Conservation (phyloP, 2,797 vertebrate genomes). For the Steatocranus sp. region DNA sequence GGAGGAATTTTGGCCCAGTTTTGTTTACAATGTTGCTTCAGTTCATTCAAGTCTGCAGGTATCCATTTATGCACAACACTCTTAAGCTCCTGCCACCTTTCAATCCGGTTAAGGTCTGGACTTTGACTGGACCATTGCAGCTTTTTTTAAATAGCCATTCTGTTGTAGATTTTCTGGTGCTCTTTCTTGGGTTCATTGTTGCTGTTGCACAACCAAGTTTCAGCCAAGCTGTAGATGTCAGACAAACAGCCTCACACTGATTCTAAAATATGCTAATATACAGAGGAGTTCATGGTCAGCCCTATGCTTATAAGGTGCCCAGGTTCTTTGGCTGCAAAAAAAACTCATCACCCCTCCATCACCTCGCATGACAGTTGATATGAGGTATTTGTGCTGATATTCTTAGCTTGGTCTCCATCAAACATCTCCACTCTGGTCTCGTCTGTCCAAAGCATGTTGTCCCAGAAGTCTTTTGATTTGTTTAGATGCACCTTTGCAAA, state of each 20-base stretch:
- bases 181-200: background rate
- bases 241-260: background rate
- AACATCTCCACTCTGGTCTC: background rate
- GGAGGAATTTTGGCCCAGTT: background rate
- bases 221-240: background rate
- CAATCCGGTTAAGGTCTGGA: background rate
- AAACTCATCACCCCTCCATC: background rate
- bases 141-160: background rate
- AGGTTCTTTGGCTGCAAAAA: background rate
- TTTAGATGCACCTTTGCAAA: background rate
- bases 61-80: background rate
- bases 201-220: background rate
- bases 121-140: background rate
- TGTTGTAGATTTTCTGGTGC: background rate
- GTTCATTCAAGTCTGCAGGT: background rate
- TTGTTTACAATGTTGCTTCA: background rate
- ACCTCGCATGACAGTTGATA: background rate
- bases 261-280: background rate
- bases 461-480: background rate
- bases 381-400: background rate
- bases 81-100: background rate
- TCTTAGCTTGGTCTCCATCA: background rate
- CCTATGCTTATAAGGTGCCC: background rate
- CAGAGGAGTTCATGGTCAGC: background rate
- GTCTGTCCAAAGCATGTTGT: background rate